Evolutionary conservation across 2,113 vertebrate genomes (phyloP).

Genomic region (Pimephales promelas): DNA sequence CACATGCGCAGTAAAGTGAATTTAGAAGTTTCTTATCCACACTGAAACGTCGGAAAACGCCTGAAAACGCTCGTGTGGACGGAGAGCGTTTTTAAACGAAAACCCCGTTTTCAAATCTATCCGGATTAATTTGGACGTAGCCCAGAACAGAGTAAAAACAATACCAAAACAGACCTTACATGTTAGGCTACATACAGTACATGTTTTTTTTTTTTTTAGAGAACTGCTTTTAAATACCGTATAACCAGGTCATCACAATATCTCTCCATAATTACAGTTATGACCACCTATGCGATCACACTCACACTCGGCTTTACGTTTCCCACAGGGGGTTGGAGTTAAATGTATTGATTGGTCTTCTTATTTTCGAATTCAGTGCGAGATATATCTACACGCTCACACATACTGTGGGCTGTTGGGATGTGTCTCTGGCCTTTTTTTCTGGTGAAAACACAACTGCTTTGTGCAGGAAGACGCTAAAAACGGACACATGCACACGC

Average conservation of each 20-base stretch:
- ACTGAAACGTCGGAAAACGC: too few relatives aligned
- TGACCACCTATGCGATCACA: slow-evolving; percentile 47
- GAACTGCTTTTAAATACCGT: neutral
- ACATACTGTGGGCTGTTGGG: neutral
- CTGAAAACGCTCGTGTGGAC: too few relatives aligned
- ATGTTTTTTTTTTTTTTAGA: neutral
- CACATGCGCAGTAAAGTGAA: too few relatives aligned
- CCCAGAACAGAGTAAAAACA: too few relatives aligned
- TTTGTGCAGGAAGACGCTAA: slow-evolving; percentile 13
- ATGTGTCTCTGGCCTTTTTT: slow-evolving; percentile 17
- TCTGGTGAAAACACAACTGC: slow-evolving; percentile 35
- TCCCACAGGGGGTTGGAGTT: slow-evolving; percentile 72
- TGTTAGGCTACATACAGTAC: too few relatives aligned
- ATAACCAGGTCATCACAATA: neutral
- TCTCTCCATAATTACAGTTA: neutral
- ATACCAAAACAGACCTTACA: too few relatives aligned
- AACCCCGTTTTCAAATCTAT: too few relatives aligned
- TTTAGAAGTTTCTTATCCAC: too few relatives aligned
- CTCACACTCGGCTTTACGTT: slow-evolving; percentile 66
- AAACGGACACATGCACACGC: slow-evolving; percentile 59
- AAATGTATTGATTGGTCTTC: slow-evolving; percentile 72
- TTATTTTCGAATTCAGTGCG: slow-evolving; percentile 73
- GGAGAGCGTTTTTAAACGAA: too few relatives aligned
- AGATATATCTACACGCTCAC: neutral
- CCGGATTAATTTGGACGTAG: too few relatives aligned